Evolutionary conservation across 2,797 vertebrate genomes (phyloP).

Genomic region (Podargus strigoides): DNA sequence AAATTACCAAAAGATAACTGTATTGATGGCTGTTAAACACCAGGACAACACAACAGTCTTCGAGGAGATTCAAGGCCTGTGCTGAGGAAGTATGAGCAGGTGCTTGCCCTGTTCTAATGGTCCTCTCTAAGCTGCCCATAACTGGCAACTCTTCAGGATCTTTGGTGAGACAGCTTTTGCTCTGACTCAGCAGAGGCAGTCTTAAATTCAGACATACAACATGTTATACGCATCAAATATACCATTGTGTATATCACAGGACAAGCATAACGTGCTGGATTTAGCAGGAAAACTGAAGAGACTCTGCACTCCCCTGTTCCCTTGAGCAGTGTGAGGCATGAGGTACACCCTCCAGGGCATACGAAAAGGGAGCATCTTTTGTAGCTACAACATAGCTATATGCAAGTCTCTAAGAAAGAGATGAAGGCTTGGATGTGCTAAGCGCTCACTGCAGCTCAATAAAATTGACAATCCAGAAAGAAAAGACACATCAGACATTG

Average conservation of each 20-base stretch:
- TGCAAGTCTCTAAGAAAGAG: background rate
- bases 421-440: background rate
- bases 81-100: background rate
- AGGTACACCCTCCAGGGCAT: accelerated
- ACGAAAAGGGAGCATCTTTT: background rate
- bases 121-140: background rate
- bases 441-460: background rate
- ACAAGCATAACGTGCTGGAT: background rate
- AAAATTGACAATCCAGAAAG: background rate
- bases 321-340: background rate
- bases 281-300: background rate
- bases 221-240: background rate
- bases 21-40: background rate
- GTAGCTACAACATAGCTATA: background rate
- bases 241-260: background rate
- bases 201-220: background rate
- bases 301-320: background rate
- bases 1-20: background rate
- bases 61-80: background rate
- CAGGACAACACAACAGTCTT: background rate
- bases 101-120: background rate
- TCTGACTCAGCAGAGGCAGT: background rate
- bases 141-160: background rate
- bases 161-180: background rate
- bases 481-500: background rate